A percentile compares a stretch with the other conserved stretches of the same genome.
Conservation (phyloP, 2,113 vertebrate genomes). For the Malurus cyaneus region DNA sequence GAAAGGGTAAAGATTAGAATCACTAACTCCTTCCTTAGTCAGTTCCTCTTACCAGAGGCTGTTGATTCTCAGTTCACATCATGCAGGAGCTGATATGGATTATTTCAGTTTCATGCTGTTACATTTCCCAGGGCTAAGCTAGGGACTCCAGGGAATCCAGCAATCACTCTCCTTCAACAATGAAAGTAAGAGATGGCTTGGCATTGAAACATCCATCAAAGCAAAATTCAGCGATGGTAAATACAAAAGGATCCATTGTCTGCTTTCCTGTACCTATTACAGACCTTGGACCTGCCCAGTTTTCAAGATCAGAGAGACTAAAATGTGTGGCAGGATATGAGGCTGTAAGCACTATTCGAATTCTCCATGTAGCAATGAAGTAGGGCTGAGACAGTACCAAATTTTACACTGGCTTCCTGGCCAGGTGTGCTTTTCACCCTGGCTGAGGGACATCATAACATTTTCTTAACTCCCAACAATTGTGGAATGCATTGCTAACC, state of each 20-base stretch:
- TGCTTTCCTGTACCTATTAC: constrained; percentile 33
- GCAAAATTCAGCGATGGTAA: constrained; percentile 20
- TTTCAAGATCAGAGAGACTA: constrained; percentile 35
- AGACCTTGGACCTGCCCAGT: constrained; percentile 11
- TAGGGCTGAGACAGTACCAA: background rate
- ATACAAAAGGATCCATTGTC: constrained; percentile 30
- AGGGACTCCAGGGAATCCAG: background rate
- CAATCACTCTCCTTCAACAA: background rate
- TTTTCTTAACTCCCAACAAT: constrained; percentile 39
- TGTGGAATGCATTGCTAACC: constrained; percentile 46
- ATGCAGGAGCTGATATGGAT: background rate
- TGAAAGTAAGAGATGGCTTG: background rate
- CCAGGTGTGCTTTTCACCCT: constrained; percentile 54
- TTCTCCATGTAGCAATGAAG: background rate
- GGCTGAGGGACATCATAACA: background rate
- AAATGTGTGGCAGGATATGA: constrained; percentile 25
- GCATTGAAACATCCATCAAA: constrained; percentile 1
- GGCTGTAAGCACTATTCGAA: background rate
- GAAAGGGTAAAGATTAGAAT: background rate
- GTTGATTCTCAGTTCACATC: background rate
- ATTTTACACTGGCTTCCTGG: constrained; percentile 6
- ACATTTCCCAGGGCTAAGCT: background rate
- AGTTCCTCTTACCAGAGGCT: background rate
- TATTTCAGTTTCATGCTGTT: background rate
- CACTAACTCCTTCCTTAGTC: background rate